Evolutionary conservation across 37 sponge, comb jelly and placozoan genomes (phyloP).

Genomic region (Ianthella basta): DNA sequence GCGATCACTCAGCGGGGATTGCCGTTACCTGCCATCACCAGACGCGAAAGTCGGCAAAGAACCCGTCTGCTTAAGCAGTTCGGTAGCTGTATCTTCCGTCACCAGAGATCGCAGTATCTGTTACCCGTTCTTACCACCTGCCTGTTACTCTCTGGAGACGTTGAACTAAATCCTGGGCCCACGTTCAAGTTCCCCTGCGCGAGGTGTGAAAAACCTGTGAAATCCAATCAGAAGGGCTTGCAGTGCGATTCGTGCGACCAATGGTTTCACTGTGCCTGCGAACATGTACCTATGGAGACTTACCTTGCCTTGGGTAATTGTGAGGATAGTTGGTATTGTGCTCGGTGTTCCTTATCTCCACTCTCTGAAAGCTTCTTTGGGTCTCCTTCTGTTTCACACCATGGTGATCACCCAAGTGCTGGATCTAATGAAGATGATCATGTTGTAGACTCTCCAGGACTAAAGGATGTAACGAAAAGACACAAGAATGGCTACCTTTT

Average conservation of each 20-base stretch:
- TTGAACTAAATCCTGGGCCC: neutral
- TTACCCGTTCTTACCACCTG: too few relatives aligned
- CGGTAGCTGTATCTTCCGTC: too few relatives aligned
- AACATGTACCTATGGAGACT: neutral
- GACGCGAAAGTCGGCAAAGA: too few relatives aligned
- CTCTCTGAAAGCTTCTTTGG: neutral
- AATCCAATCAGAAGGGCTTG: too few relatives aligned
- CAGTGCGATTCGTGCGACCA: too few relatives aligned
- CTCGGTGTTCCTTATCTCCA: neutral
- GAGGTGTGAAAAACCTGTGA: too few relatives aligned
- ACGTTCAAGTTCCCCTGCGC: too few relatives aligned
- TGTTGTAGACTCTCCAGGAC: neutral
- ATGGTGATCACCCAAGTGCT: neutral
- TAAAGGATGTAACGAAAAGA: constrained; percentile 5
- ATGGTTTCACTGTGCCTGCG: constrained; percentile 1
- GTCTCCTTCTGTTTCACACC: neutral
- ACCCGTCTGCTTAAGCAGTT: too few relatives aligned
- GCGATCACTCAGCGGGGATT: too few relatives aligned
- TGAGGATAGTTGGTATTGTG: constrained; percentile 26
- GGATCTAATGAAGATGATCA: neutral
- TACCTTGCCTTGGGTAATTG: neutral
- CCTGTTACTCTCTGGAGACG: neutral
- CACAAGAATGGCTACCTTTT: neutral
- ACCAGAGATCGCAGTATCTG: too few relatives aligned
- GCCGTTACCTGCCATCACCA: too few relatives aligned